Percentiles rank a stretch among this genome's conserved stretches.
Evolutionary conservation across 2,113 vertebrate genomes (phyloP).

Genomic region (Chlamydotis undulata): DNA sequence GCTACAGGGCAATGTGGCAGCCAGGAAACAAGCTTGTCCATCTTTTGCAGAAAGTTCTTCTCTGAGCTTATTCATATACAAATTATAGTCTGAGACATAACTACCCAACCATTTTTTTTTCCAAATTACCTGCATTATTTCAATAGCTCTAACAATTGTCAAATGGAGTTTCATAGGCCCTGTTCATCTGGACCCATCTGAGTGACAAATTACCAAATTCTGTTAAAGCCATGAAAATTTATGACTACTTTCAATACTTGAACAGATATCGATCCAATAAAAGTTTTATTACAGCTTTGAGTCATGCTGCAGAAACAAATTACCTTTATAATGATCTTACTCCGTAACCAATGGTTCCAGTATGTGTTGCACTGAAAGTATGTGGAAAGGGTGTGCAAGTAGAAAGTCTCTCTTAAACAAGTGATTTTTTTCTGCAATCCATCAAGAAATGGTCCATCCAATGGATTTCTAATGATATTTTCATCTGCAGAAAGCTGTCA

Average conservation of each 20-base stretch:
- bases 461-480: background rate
- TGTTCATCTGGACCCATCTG: background rate
- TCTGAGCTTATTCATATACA: background rate
- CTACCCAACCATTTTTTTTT: background rate
- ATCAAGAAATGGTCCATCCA: background rate
- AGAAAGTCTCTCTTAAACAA: background rate
- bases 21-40: background rate
- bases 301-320: conserved; percentile 39
- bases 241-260: conserved; percentile 44
- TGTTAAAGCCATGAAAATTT: conserved; percentile 48
- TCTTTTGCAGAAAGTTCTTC: background rate
- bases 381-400: background rate
- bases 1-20: background rate
- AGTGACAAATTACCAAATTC: conserved; percentile 41
- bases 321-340: conserved; percentile 31
- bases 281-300: conserved; percentile 54
- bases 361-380: background rate
- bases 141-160: background rate
- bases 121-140: background rate
- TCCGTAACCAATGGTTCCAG: background rate
- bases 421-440: background rate
- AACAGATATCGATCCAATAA: conserved; percentile 25
- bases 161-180: background rate
- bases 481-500: background rate
- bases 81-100: background rate